Conservation (phyloP, 1,140 invertebrate species). For the Ericerus pela region DNA sequence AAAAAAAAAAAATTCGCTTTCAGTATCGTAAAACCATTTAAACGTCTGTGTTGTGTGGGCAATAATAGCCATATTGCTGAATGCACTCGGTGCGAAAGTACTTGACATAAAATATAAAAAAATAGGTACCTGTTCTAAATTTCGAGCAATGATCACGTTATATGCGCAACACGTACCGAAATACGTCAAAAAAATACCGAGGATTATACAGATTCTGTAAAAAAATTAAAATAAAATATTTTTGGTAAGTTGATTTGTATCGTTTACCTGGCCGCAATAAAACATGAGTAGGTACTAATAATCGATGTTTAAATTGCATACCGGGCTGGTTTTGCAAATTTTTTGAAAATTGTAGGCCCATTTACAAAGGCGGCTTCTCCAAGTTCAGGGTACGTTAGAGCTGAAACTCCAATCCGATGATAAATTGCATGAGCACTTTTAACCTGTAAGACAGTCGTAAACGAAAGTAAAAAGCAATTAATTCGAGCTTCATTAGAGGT, state of each 20-base stretch:
- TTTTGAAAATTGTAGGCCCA: slow-evolving; percentile 47
- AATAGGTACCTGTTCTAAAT: slow-evolving; percentile 43
- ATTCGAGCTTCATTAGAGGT: background rate
- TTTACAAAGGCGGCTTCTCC: slow-evolving; percentile 51
- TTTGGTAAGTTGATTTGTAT: no score
- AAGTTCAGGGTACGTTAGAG: slow-evolving; percentile 63
- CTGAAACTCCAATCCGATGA: slow-evolving; percentile 43
- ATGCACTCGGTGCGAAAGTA: background rate
- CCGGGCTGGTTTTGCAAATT: slow-evolving; percentile 45
- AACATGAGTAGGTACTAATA: no score
- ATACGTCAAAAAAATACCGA: slow-evolving; percentile 48
- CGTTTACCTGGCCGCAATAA: no score
- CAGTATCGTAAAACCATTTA: no score
- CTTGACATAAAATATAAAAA: background rate
- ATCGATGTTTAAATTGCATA: no score
- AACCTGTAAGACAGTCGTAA: background rate
- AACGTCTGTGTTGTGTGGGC: no score
- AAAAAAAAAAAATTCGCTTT: no score
- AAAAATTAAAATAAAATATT: background rate
- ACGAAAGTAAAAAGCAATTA: background rate
- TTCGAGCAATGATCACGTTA: slow-evolving; percentile 58
- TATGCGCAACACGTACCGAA: slow-evolving; percentile 71
- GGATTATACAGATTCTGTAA: slow-evolving; percentile 21
- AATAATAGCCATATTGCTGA: no score
- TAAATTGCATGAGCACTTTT: slow-evolving; percentile 63